Conservation (phyloP, 2,888 invertebrate genomes). For the Mycogona germanica region DNA sequence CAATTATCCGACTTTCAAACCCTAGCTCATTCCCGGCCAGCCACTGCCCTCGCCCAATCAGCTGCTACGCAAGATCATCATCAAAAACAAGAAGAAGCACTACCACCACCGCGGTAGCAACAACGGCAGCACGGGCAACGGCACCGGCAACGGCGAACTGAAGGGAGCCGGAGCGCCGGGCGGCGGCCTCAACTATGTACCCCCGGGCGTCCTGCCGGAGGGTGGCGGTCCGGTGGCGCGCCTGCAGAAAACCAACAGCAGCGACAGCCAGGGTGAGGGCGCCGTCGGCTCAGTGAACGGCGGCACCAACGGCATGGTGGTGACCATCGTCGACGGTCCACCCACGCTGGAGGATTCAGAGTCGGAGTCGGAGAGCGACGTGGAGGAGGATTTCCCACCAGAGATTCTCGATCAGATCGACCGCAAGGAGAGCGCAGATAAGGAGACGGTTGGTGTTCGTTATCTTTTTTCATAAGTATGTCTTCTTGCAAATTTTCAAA, state of each 20-base stretch:
- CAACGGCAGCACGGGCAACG: conserved; percentile 11
- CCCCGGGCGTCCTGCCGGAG: conserved; percentile 2
- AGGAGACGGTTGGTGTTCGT: conserved; percentile 23
- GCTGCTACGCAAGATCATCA: conserved; percentile 80
- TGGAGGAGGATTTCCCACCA: conserved; percentile 41
- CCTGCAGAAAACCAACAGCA: conserved; percentile 21
- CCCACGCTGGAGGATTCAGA: conserved; percentile 27
- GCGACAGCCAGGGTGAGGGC: conserved; percentile 19
- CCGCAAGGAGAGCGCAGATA: conserved; percentile 29
- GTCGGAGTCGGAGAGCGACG: conserved; percentile 32
- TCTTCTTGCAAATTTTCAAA: no score
- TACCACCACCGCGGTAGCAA: conserved; percentile 25
- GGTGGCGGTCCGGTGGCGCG: conserved; percentile 4
- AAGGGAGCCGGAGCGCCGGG: conserved; percentile 6
- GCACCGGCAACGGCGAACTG: conserved; percentile 10
- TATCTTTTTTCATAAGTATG: no score
- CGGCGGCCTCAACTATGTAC: background rate
- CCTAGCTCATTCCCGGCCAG: conserved; percentile 49
- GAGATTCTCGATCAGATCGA: conserved; percentile 49
- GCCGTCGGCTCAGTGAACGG: conserved; percentile 1
- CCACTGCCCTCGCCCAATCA: conserved; percentile 74
- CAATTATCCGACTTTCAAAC: no score
- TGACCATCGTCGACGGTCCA: no score
- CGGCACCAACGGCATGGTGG: background rate
- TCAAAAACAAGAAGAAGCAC: conserved; percentile 94